phyloP scores from a whole-genome alignment of 2,113 vertebrate genomes.

The Micromys minutus region DNA sequence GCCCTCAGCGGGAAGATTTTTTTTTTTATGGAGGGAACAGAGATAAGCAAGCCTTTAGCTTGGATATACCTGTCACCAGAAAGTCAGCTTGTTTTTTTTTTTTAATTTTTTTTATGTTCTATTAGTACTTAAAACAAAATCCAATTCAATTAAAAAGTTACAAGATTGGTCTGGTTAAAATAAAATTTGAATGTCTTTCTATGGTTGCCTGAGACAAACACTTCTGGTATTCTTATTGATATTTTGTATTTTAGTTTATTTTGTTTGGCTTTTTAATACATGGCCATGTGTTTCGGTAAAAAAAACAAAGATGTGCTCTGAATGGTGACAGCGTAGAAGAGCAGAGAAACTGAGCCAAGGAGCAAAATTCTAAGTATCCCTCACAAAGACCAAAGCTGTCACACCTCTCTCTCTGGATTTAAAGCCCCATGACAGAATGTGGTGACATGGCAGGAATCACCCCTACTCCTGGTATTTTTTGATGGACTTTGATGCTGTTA shows the following conservation, averaged over 20 bases:
- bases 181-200: constrained; percentile 49
- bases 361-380: constrained; percentile 58
- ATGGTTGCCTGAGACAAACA: constrained; percentile 16
- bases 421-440: constrained; percentile 75
- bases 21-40: constrained; percentile 37
- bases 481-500: constrained; percentile 75
- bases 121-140: constrained; percentile 71
- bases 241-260: constrained; percentile 40
- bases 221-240: neutral
- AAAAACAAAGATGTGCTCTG: constrained; percentile 55
- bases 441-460: constrained; percentile 75
- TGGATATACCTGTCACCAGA: neutral
- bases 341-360: constrained; percentile 15
- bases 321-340: constrained; percentile 50
- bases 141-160: constrained; percentile 51
- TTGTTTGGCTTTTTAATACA: constrained; percentile 30
- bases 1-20: constrained; percentile 55
- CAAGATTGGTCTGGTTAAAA: constrained; percentile 8
- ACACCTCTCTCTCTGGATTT: constrained; percentile 61
- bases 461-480: constrained; percentile 79
- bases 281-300: constrained; percentile 46
- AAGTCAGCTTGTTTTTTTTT: neutral
- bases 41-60: constrained; percentile 41
- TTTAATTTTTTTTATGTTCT: neutral
- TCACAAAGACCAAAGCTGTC: constrained; percentile 65